Base-by-base conservation (phyloP, 2,113 vertebrate genomes). In the Tragulus kanchil region DNA sequence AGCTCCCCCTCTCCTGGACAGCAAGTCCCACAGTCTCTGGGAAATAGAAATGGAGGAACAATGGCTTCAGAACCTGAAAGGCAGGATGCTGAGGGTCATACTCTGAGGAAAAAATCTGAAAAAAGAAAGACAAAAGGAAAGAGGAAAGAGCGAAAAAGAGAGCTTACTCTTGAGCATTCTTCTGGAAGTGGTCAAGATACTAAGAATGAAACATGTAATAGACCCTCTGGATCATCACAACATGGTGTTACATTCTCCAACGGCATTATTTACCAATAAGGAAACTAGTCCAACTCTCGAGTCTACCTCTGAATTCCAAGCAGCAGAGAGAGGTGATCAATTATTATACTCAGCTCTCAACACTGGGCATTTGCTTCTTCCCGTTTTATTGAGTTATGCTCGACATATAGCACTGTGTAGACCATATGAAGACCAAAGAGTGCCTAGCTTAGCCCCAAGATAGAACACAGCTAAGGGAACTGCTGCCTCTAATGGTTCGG, bases 21-120 rank as follows among this genome's bases (percentile, higher is more conserved):
- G 31, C 36, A 21, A 7, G 8, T 14, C 26, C 88, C 36, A 1
- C 0, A 58, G 45, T 21, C 28, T 58, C 45, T 3, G 31, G 64
- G 54, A 93, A 75, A 64, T 0, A 8, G 36, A 78, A 56, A 19
- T 3, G 48, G 64, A 36, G 81, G 50, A 75, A 56, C 3, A 21
- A 9, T 2, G 23, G 11, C 3, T 8, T 58, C 15, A 0, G 50
- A 48, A 19, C 17, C 91, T 16, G 52, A 15, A 69, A 17, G 81
- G n/a, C 8, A 5, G 0, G 15, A 3, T 0, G 10, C 4, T 31
- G 91, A 11, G 0, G 0, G 77, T 1, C 2, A 45, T 1, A 13
- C 19, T 73, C 26, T 3, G 42, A n/a, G n/a, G n/a, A n/a, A n/a
- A n/a, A n/a, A n/a, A n/a, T n/a, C n/a, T n/a, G n/a, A n/a, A 9